Evolutionary conservation across 2,888 invertebrate species (phyloP), one percentile per base, ranked within the genome.

Genomic region (Idaea aversata): DNA sequence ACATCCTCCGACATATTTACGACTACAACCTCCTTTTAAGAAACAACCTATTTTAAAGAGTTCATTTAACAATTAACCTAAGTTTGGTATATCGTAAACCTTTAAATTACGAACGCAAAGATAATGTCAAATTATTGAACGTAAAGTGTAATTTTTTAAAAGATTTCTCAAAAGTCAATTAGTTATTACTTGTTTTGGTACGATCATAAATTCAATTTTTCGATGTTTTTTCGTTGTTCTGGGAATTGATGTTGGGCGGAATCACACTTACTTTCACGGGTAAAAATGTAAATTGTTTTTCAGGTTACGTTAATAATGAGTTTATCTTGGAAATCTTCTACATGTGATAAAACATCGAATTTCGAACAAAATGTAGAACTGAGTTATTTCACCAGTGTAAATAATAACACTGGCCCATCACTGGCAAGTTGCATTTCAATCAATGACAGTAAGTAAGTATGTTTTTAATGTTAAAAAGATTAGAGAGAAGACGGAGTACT

Each of bases 131-230:
- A 75, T 72, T 73, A 74, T 70, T 15, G 61, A 13, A 61, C 59
- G 60, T 16, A 38, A 70, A 61, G 66, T 69, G 70, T 64, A 72
- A 70, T 72, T 73, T 73, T 67, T 68, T 38, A 65, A 66, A 69
- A 68, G 67, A 71, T 76, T 79, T 78, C 77, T 68, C 67, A 77
- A 80, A 78, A 79, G 72, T 74, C 78, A 78, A 47, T 47, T 47
- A 47, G 47, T 47, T 7, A 78, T 78, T 79, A 81, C 68, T 69
- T 68, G 62, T 71, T 77, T 76, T 74, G 75, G 72, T 68, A 61
- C 73, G 74, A 69, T 76, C 74, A 72, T 78, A 81, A 79, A 81
- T 82, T 81, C 76, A 77, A 77, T 78, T 47, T 47, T 47, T 7
- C 47, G 47, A 47, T 47, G 47, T 10, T 47, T 13, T 78, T 74